Evolutionary conservation across 2,113 vertebrate genomes (phyloP).

Genomic region (Rhinoderma darwinii): DNA sequence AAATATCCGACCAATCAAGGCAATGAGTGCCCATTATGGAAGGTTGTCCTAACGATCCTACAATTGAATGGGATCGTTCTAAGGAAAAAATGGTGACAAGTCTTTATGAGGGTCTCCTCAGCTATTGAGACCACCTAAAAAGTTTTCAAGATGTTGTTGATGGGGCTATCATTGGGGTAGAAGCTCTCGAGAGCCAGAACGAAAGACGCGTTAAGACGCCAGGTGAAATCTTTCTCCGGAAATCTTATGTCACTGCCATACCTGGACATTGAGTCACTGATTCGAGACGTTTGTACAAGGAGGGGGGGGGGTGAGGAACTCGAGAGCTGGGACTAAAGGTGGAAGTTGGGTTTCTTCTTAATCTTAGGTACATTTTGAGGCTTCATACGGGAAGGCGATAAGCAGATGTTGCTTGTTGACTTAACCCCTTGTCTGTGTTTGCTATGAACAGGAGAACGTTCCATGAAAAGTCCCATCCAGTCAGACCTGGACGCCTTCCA

Average conservation of each 20-base stretch:
- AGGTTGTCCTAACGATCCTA: not conserved
- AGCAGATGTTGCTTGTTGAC: slow-evolving; percentile 28
- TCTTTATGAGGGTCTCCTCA: too few species aligned
- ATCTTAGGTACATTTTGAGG: not conserved
- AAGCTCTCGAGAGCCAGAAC: too few species aligned
- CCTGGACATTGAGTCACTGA: not conserved
- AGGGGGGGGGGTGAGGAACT: not conserved
- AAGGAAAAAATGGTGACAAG: too few species aligned
- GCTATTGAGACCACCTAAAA: not conserved
- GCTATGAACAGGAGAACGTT: slow-evolving; percentile 79
- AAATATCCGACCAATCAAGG: not conserved
- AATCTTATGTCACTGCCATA: not conserved
- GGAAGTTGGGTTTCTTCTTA: not conserved
- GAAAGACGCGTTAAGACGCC: not conserved
- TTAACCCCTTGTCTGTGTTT: slow-evolving; percentile 55
- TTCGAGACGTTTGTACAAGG: not conserved
- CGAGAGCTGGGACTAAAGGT: not conserved
- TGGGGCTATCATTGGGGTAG: too few species aligned
- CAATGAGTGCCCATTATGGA: not conserved
- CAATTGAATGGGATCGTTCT: too few species aligned
- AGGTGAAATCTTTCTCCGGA: not conserved
- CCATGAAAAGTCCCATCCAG: slow-evolving; percentile 84
- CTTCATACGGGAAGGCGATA: not conserved
- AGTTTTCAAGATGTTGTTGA: too few species aligned
- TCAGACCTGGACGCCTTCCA: slow-evolving; percentile 92